Conservation (phyloP, 1,140 invertebrate genomes). For the Schmidtea mediterranea region DNA sequence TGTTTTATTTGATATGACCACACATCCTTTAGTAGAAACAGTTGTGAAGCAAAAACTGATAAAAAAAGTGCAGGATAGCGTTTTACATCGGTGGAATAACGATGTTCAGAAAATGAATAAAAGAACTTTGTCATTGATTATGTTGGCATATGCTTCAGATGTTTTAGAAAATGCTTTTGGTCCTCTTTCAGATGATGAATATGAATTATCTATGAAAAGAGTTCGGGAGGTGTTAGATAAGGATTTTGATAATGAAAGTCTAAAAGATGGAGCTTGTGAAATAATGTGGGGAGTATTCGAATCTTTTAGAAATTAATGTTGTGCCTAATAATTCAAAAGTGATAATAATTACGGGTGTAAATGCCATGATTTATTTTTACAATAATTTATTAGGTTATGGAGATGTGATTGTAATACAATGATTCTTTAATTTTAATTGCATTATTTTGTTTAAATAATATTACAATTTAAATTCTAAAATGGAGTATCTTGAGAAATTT, state of each 20-base stretch:
- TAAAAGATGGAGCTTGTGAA: constrained; percentile 40
- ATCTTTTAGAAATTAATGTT: constrained; percentile 63
- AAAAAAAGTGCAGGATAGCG: constrained; percentile 80
- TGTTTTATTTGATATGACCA: constrained; percentile 97
- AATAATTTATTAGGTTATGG: no score
- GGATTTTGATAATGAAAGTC: constrained; percentile 70
- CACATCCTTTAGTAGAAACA: constrained; percentile 85
- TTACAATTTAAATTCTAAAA: no score
- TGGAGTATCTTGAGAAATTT: no score
- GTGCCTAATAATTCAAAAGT: no score
- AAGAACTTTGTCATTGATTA: constrained; percentile 61
- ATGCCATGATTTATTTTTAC: not conserved
- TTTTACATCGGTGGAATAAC: constrained; percentile 77
- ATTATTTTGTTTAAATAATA: no score
- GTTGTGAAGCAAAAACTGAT: constrained; percentile 79
- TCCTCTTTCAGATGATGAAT: constrained; percentile 85
- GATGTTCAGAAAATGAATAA: constrained; percentile 90
- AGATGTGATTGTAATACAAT: no score
- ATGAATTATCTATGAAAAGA: constrained; percentile 84
- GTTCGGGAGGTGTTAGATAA: constrained; percentile 75
- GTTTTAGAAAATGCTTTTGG: constrained; percentile 98
- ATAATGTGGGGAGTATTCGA: constrained; percentile 94
- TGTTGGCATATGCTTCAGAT: constrained; percentile 84
- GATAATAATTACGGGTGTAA: not conserved
- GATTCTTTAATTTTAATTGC: no score